phyloP scores from a whole-genome alignment of 2,888 invertebrate genomes.

The Megaustenia siamemsis region DNA sequence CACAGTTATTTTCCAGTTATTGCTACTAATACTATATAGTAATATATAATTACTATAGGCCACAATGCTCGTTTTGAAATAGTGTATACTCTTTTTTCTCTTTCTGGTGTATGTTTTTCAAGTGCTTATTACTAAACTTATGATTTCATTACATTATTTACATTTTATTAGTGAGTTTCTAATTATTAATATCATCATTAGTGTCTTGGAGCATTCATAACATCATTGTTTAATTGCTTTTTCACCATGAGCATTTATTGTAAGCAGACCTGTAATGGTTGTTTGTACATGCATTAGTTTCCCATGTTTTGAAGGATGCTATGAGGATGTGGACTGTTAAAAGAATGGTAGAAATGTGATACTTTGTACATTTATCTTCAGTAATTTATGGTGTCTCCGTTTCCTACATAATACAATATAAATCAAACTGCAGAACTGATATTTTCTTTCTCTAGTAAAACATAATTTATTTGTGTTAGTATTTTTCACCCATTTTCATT shows the following conservation, averaged over 20 bases:
- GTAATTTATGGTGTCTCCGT: slow-evolving; percentile 33
- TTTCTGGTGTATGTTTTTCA: too few relatives aligned
- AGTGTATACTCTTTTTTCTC: too few relatives aligned
- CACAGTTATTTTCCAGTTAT: too few relatives aligned
- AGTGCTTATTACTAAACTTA: too few relatives aligned
- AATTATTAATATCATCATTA: too few relatives aligned
- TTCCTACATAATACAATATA: background rate
- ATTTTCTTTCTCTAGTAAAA: background rate
- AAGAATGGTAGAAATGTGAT: slow-evolving; percentile 15
- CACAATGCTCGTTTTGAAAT: too few relatives aligned
- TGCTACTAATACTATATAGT: too few relatives aligned
- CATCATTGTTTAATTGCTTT: background rate
- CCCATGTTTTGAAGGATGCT: background rate
- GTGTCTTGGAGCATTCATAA: background rate
- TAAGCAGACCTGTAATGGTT: background rate
- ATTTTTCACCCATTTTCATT: too few relatives aligned
- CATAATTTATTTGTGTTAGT: too few relatives aligned
- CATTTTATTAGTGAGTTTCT: too few relatives aligned
- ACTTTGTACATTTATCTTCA: slow-evolving; percentile 18
- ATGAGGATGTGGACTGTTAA: background rate
- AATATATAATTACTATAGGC: too few relatives aligned
- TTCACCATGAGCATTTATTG: background rate
- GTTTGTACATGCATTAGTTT: slow-evolving; percentile 5
- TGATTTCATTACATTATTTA: too few relatives aligned
- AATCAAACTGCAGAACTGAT: background rate